Conservation (phyloP, 2,888 invertebrate genomes). For the Eupithecia exiguata region DNA sequence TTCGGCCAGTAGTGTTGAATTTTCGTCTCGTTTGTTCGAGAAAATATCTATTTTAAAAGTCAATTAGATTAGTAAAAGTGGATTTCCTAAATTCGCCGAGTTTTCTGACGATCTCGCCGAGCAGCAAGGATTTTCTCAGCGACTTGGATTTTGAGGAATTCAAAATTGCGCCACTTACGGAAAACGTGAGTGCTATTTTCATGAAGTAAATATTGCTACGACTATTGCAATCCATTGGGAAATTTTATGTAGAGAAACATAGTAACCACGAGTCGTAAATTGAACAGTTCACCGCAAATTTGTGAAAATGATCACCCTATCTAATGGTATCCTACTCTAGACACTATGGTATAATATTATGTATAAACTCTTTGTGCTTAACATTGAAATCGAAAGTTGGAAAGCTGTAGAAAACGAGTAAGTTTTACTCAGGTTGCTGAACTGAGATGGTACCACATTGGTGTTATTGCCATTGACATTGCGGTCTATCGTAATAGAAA, state of each 20-base stretch:
- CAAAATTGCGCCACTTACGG: slow-evolving; percentile 78
- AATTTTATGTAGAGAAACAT: neutral
- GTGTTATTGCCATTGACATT: neutral
- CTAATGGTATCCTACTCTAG: neutral
- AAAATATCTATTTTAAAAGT: slow-evolving; percentile 26
- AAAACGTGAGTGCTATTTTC: slow-evolving; percentile 63
- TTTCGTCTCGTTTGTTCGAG: slow-evolving; percentile 20
- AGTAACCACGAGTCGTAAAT: neutral
- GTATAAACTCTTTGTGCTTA: neutral
- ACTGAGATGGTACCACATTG: neutral
- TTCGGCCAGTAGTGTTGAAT: neutral
- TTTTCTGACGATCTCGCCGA: slow-evolving; percentile 65
- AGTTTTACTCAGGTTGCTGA: neutral
- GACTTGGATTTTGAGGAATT: slow-evolving; percentile 67
- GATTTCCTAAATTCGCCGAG: slow-evolving; percentile 60
- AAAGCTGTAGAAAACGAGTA: slow-evolving; percentile 12
- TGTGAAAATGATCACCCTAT: neutral
- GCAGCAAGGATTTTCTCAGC: slow-evolving; percentile 63
- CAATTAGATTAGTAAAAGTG: slow-evolving; percentile 56
- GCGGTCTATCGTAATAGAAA: neutral
- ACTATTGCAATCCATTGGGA: neutral
- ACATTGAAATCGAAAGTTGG: slow-evolving; percentile 31
- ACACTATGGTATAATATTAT: neutral
- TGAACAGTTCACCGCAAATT: slow-evolving; percentile 22
- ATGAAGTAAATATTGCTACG: neutral